Evolutionary conservation across 2,113 vertebrate species (phyloP).

Genomic region (Brevimyrus niger): DNA sequence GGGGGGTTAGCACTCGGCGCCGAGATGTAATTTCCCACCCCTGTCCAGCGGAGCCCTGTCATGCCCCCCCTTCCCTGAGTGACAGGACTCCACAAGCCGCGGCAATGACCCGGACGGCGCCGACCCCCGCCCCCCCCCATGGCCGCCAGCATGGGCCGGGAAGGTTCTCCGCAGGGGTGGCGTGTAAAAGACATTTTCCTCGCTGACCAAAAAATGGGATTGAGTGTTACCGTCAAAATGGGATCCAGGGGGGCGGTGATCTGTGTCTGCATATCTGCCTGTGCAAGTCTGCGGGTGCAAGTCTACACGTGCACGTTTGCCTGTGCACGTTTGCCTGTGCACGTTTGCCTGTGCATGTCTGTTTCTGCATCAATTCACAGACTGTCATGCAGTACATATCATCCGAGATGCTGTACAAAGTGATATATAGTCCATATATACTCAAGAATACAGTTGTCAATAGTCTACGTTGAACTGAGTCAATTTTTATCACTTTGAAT

Average conservation of each 20-base stretch:
- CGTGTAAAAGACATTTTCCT: conserved; percentile 88
- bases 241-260: conserved; percentile 67
- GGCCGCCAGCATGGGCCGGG: conserved; percentile 73
- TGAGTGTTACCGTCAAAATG: conserved; percentile 82
- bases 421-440: not conserved
- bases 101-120: conserved; percentile 78
- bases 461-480: not conserved
- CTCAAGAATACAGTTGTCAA: not conserved
- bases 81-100: conserved; percentile 66
- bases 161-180: conserved; percentile 61
- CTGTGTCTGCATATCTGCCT: conserved; percentile 24
- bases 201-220: conserved; percentile 77
- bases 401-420: not conserved
- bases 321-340: conserved; percentile 17
- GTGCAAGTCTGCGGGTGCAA: not conserved
- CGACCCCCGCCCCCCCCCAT: conserved; percentile 61
- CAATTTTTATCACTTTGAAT: not conserved
- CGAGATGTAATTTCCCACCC: conserved; percentile 82
- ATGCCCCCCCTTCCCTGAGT: conserved; percentile 65
- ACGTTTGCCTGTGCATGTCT: conserved; percentile 16
- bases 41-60: conserved; percentile 49
- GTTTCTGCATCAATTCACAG: not conserved
- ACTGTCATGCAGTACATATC: not conserved
- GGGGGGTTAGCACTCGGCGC: conserved; percentile 82
- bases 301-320: not conserved